Base-by-base conservation (phyloP, 2,113 vertebrate genomes). In the Ursus arctos region DNA sequence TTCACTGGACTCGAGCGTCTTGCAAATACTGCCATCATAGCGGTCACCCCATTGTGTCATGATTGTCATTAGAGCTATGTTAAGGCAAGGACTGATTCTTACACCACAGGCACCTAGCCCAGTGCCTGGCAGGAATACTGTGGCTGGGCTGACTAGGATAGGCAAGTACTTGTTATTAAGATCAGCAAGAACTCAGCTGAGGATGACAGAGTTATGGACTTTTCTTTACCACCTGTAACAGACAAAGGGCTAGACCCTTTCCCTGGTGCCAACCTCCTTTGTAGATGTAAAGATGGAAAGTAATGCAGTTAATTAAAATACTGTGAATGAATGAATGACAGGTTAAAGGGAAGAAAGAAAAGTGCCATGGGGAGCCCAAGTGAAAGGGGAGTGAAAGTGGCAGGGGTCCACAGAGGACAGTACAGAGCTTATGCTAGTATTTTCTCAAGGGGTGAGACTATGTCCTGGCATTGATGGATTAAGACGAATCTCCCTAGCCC, bases 11-110 rank as follows among this genome's bases (percentile, higher is more conserved):
- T 63, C 59, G 0, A 74, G 47, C 1, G 0, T 19, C 22, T 19
- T 86, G 31, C 2, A 19, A 14, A 59, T 28, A 15, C 7, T 19
- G 6, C 21, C 14, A 0, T 63, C 9, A 1, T 8, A 2, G 16
- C 1, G 2, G 14, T 69, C 55, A 51, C 43, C 6, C 3, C 3
- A 2, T 10, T 6, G 8, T 4, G 1, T 53, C 13, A 33, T 77
- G 14, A 10, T 3, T 31, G 77, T 33, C 21, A 67, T 57, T 12
- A 57, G 43, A 0, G 6, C 14, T 4, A 6, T 26, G 31, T 51
- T 28, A 88, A 59, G 4, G 43, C 12, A 69, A 51, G n/a, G 24
- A 21, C 11, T 63, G 49, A 40, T 55, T 80, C 76, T 71, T 57
- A 15, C 4, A 26, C 18, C 14, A 28, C 28, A 33, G 33, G 11